These are phyloP conservation scores for Calliopsis andreniformis DNA, from an alignment of 1,140 invertebrate species.

Conservation along the genomic window DNA sequence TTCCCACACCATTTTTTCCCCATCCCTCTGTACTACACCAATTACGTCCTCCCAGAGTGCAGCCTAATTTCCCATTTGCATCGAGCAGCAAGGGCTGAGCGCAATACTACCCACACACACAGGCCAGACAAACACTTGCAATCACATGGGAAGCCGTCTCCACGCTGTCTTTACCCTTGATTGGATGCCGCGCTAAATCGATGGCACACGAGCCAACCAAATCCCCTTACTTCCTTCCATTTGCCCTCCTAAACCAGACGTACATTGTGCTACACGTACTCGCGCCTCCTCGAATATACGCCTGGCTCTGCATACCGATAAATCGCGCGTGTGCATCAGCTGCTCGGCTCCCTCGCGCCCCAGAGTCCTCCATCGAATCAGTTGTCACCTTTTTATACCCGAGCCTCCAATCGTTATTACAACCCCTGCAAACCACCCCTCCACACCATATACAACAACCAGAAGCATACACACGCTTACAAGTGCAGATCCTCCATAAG, in stretches of 20 bases:
- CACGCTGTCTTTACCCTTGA: slow-evolving; percentile 46
- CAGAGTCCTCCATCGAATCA: no score
- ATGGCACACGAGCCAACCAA: slow-evolving; percentile 18
- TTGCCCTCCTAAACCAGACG: neutral
- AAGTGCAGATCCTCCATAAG: neutral
- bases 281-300: neutral
- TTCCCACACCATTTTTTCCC: neutral
- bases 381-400: no score
- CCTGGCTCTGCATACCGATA: neutral
- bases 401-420: no score
- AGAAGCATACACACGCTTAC: neutral
- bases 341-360: no score
- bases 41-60: neutral
- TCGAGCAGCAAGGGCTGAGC: neutral
- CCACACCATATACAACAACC: no score
- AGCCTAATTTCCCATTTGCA: slow-evolving; percentile 6
- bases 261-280: slow-evolving; percentile 20
- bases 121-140: slow-evolving; percentile 12
- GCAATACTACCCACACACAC: neutral
- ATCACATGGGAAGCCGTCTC: slow-evolving; percentile 29
- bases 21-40: neutral
- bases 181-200: slow-evolving; percentile 50
- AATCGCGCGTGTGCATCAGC: no score
- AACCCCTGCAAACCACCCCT: no score
- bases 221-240: neutral